Percentiles rank a stretch among this genome's conserved stretches.
phyloP scores from a whole-genome alignment of 2,797 vertebrate genomes.

The Coilia nasus region DNA sequence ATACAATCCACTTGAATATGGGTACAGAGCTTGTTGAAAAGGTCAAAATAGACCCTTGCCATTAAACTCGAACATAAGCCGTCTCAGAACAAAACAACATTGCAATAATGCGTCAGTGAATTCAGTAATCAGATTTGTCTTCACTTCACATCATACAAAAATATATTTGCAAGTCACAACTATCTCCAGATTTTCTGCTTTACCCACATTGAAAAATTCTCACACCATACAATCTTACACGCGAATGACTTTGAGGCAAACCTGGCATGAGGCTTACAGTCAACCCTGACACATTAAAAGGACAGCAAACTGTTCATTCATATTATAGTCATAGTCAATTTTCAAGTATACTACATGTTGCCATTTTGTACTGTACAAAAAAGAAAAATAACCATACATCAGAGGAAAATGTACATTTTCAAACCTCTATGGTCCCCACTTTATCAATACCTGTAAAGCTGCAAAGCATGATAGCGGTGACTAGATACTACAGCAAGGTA shows the following conservation, averaged over 20 bases:
- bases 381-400: background rate
- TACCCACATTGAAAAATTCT: background rate
- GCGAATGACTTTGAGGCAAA: background rate
- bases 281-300: conserved; percentile 6
- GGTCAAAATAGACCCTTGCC: background rate
- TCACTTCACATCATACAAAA: background rate
- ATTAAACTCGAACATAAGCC: background rate
- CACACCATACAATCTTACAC: background rate
- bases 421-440: background rate
- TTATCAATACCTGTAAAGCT: background rate
- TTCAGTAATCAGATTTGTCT: background rate
- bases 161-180: conserved; percentile 15
- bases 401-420: background rate
- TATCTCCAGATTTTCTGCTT: background rate
- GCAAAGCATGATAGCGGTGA: too few relatives aligned
- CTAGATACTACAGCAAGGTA: too few relatives aligned
- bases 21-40: background rate
- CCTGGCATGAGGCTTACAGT: background rate
- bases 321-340: background rate
- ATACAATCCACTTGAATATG: conserved; percentile 6
- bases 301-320: background rate
- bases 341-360: background rate
- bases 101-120: background rate
- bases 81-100: too few relatives aligned
- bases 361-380: background rate